Evolutionary conservation across 2,113 vertebrate species (phyloP), one percentile per base, ranked within the genome.

Genomic region (Nymphicus hollandicus): DNA sequence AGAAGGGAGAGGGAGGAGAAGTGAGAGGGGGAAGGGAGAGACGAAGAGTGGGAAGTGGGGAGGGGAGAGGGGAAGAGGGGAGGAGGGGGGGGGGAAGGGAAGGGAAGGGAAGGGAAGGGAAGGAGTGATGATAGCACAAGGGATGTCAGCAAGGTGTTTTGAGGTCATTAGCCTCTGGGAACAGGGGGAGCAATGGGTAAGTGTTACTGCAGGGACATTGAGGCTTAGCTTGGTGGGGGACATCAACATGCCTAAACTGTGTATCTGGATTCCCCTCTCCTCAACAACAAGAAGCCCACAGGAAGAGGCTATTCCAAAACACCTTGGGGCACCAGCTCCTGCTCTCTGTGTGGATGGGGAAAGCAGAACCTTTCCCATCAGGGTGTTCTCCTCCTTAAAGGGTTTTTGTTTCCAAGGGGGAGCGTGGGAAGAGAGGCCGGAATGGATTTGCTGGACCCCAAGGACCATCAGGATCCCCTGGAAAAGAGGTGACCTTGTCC

Each of bases 361-460:
- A 82, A 41, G 16, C 24, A 16, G 20, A n/a, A 39, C 6, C 12
- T 56, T 46, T 66, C 77, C 71, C 47, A 10, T 39, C 33, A 8
- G 0, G 13, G 6, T 3, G 3, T 77, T 77, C 55, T 91, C 17
- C 61, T 79, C 43, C 70, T 66, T 39, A 29, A 73, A 53, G 63
- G 41, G 4, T 58, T 96, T 96, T 81, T 85, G 33, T 56, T 91
- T 76, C 81, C 65, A 91, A 99, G 99, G 99, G 99, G 1, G 98
- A 98, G 5, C 96, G 97, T 31, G 98, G 99, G 5, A 99, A 97
- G 95, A 98, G 98, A 92, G 99, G 99, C 20, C 98, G 97, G 94
- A 98, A 97, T 64, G 99, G 99, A 71, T 97, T 94, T 13, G 15
- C 98, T 31, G 99, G 99, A 49, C 39, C 92, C 5, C 14, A 88